These are phyloP conservation scores for Callipepla squamata DNA, from an alignment of 2,113 vertebrate genomes.

Conservation along the genomic window DNA sequence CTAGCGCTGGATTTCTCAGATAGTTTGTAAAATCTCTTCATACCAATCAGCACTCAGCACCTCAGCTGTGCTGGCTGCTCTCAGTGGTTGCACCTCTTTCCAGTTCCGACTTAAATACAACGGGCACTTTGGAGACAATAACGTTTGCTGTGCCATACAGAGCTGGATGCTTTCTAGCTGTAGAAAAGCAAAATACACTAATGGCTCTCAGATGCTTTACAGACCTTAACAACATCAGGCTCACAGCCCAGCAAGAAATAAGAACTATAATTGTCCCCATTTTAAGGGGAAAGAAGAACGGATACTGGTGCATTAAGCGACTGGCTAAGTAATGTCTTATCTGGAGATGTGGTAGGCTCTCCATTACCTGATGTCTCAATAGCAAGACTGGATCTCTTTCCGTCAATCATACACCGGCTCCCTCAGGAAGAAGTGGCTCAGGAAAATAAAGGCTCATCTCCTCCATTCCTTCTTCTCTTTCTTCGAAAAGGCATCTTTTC, in stretches of 20 bases:
- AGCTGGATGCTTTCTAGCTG: accelerated
- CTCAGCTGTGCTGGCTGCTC: background rate
- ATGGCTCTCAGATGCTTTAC: background rate
- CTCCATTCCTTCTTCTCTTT: background rate
- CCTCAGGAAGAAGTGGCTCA: background rate
- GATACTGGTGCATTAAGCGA: background rate
- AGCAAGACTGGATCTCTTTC: background rate
- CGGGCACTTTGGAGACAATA: background rate
- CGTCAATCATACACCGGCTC: background rate
- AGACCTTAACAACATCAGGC: background rate
- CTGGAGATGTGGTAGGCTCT: conserved; percentile 6
- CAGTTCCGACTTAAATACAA: background rate
- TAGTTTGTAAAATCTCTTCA: background rate
- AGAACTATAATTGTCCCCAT: background rate
- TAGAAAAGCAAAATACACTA: background rate
- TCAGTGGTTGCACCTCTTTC: background rate
- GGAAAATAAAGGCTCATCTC: background rate
- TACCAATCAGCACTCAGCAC: accelerated
- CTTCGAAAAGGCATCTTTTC: background rate
- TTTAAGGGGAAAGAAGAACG: conserved; percentile 23
- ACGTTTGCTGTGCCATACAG: background rate
- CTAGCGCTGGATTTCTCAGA: background rate
- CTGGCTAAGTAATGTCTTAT: background rate
- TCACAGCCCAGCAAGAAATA: background rate
- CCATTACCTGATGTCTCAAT: conserved; percentile 1